Conservation (phyloP, 2,113 vertebrate species). For the Cheilinus undulatus region DNA sequence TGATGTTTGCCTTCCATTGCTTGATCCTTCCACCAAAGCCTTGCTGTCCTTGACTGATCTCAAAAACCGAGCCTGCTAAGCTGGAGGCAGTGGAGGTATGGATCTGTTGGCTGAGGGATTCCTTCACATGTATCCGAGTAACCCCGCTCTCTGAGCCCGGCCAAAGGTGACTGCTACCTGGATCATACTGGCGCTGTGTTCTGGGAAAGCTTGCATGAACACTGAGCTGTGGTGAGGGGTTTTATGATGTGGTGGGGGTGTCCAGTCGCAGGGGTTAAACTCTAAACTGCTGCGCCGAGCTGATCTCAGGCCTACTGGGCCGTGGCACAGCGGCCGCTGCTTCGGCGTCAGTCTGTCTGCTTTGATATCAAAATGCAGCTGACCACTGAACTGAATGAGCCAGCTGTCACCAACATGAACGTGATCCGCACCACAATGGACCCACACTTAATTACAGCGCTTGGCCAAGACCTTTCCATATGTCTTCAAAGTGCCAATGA, state of each 20-base stretch:
- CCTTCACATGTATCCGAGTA: slow-evolving; percentile 45
- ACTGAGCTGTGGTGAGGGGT: slow-evolving; percentile 20
- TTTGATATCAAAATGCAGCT: slow-evolving; percentile 72
- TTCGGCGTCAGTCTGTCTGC: slow-evolving; percentile 60
- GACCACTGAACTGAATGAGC: slow-evolving; percentile 76
- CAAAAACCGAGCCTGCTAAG: slow-evolving; percentile 57
- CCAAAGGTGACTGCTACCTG: slow-evolving; percentile 47
- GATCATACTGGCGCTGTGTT: slow-evolving; percentile 43
- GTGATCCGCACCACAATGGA: slow-evolving; percentile 70
- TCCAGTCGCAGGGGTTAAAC: slow-evolving; percentile 60
- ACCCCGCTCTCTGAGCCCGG: slow-evolving; percentile 46
- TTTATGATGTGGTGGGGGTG: slow-evolving; percentile 40
- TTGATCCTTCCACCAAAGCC: slow-evolving; percentile 69
- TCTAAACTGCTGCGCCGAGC: slow-evolving; percentile 65
- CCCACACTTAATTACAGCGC: slow-evolving; percentile 65
- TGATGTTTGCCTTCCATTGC: slow-evolving; percentile 46
- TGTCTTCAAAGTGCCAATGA: slow-evolving; percentile 9
- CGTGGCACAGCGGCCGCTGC: slow-evolving; percentile 36
- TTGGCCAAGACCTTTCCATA: slow-evolving; percentile 34
- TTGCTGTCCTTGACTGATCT: slow-evolving; percentile 69
- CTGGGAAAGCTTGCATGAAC: slow-evolving; percentile 25
- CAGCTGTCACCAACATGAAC: slow-evolving; percentile 69
- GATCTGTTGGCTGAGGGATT: slow-evolving; percentile 48
- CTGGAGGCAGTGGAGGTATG: slow-evolving; percentile 46
- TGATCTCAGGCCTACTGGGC: slow-evolving; percentile 69